phyloP scores from a whole-genome alignment of 2,113 vertebrate genomes.

The Nannobrachium achirus region DNA sequence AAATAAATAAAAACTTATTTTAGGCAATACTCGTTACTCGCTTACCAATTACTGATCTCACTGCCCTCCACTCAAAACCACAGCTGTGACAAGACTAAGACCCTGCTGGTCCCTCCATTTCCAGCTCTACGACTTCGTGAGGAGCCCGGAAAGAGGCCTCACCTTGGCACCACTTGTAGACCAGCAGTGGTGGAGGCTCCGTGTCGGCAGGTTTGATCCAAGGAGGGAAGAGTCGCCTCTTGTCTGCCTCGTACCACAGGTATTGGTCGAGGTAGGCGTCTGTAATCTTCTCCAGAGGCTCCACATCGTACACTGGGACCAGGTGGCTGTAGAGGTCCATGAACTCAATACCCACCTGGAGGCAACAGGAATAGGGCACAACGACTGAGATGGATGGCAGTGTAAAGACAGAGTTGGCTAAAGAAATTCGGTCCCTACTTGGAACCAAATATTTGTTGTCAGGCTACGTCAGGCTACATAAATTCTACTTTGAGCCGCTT shows the following conservation, averaged over 20 bases:
- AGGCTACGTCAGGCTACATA: too few relatives aligned
- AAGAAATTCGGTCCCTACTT: background rate
- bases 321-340: conserved; percentile 99
- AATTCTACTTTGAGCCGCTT: too few relatives aligned
- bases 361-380: background rate
- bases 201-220: conserved; percentile 99
- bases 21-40: background rate
- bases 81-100: background rate
- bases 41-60: background rate
- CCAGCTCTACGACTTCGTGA: background rate
- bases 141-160: conserved; percentile 6
- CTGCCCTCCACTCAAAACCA: background rate
- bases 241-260: conserved; percentile 98
- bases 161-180: conserved; percentile 99
- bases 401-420: background rate
- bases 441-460: background rate
- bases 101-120: background rate
- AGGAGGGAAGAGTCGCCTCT: conserved; percentile 94
- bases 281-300: conserved; percentile 98
- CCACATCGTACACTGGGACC: conserved; percentile 97
- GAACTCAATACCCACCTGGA: conserved; percentile 98
- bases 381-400: background rate
- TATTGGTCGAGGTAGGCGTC: conserved; percentile 99
- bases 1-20: conserved; percentile 12
- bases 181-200: conserved; percentile 93